Evolutionary conservation across 2,888 invertebrate genomes (phyloP), one percentile per base, ranked within the genome.

Genomic region (Ochlodes sylvanus): DNA sequence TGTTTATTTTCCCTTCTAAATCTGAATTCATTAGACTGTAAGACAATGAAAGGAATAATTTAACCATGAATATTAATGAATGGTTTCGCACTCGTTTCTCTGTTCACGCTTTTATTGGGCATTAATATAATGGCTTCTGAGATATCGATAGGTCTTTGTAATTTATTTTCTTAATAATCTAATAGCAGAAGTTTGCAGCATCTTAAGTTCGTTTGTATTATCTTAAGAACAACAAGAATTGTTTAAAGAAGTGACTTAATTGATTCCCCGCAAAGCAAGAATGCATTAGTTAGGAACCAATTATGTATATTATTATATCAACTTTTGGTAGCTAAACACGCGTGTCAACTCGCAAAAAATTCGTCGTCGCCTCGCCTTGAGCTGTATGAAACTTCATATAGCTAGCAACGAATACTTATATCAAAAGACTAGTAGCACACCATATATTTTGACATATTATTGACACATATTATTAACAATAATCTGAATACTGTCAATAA

Each of bases 41-140:
- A 88, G 85, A 88, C 86, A 89, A 86, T 85, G 84, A 82, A 84
- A 83, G 82, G 86, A 86, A 89, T 90, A 88, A 90, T 89, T 89
- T 83, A 79, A 77, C 81, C 82, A 90, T 91, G 88, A 90, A 90
- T 90, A 90, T 89, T 90, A 90, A 90, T 89, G 87, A 86, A 83
- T 81, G 83, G 82, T 83, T 83, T 88, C 83, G 81, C 85, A 87
- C 85, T 88, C 85, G 81, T 86, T 83, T 79, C 81, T 73, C 76
- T 77, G 79, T 81, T 82, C 76, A 76, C 78, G 81, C 79, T 86
- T 87, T 85, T 88, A 86, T 84, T 84, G 83, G 79, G 84, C 85
- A 85, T 86, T 86, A 86, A 86, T 87, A 85, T 85, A 87, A 88
- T 86, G 80, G 81, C 81, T 78, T 73, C 79, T 73, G 77, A 78